Evolutionary conservation across 2,113 vertebrate genomes (phyloP), one percentile per base, ranked within the genome.

Genomic region (Chloropsis cyanopogon): DNA sequence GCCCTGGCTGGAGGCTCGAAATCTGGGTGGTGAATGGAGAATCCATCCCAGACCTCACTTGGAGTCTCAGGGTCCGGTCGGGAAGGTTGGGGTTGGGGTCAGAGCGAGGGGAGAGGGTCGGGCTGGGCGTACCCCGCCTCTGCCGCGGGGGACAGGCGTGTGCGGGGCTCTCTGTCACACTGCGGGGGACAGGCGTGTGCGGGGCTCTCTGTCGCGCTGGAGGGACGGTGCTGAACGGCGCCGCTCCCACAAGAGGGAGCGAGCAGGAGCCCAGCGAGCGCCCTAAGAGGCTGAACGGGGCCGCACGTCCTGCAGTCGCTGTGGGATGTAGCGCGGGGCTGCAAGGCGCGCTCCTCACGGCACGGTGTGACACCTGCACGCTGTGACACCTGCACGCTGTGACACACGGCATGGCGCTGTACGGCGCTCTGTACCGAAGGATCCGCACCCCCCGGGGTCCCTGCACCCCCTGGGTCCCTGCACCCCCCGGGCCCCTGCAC

Each of bases 401-500:
- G 71, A 73, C 53, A 73, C 56, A 1, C 26, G 12, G 57, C 16
- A 1, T 4, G 6, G 64, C 10, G 17, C 35, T 46, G 14, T 2
- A 12, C 4, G 16, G 39, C 20, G n/a, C 54, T 69, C 63, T 42
- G 54, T 15, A 0, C 50, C 1, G 0, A 2, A 11, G 22, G 42
- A 50, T 11, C 28, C 8, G 4, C 57, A 16, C 1, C 15, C 21
- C 2, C 0, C 0, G 0, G 0, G 7, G 63, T 50, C 50, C n/a
- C 66, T 3, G 65, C 52, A 13, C 8, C n/a, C 44, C 17, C 37
- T 10, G 37, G 37, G 37, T 37, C 37, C 37, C 28, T 8, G 4
- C 57, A 16, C 1, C 15, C 21, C 2, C 0, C 0, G 0, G 7
- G 63, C 46, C 50, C n/a, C 66, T 3, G 65, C 52, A 13, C 8